Conservation (phyloP, 1,140 invertebrate genomes). For the Bathynomus jamesi region DNA sequence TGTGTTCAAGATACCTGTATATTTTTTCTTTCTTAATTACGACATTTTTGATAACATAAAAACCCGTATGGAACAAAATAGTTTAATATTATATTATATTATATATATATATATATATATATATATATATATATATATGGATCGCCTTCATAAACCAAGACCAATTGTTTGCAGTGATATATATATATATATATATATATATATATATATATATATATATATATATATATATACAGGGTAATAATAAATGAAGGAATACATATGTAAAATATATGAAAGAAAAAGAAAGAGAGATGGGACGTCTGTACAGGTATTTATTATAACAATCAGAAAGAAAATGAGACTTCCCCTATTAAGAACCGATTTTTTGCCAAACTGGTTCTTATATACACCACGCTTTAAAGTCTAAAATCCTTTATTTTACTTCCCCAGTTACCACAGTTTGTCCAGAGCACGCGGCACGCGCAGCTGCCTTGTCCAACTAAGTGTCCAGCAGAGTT, state of each 20-base stretch:
- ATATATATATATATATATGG: background rate
- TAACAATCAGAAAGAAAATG: background rate
- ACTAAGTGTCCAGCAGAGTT: background rate
- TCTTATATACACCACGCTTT: background rate
- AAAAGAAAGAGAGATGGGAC: background rate
- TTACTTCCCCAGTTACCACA: background rate
- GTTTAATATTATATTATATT: background rate
- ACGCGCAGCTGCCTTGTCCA: background rate
- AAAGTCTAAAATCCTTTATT: background rate
- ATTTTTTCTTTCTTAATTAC: background rate
- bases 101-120: slow-evolving; percentile 3
- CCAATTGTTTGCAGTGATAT: no score
- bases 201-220: slow-evolving; percentile 3
- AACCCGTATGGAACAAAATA: no score
- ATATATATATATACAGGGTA: background rate
- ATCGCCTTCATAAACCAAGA: no score
- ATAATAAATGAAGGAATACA: background rate
- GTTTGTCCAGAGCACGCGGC: background rate
- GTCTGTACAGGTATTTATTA: background rate
- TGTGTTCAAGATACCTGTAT: background rate
- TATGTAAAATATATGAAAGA: background rate
- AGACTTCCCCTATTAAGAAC: background rate
- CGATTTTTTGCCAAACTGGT: background rate
- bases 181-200: slow-evolving; percentile 3
- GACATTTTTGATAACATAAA: no score